Evolutionary conservation across 2,113 vertebrate species (phyloP).

Genomic region (Ornithorhynchus anatinus): DNA sequence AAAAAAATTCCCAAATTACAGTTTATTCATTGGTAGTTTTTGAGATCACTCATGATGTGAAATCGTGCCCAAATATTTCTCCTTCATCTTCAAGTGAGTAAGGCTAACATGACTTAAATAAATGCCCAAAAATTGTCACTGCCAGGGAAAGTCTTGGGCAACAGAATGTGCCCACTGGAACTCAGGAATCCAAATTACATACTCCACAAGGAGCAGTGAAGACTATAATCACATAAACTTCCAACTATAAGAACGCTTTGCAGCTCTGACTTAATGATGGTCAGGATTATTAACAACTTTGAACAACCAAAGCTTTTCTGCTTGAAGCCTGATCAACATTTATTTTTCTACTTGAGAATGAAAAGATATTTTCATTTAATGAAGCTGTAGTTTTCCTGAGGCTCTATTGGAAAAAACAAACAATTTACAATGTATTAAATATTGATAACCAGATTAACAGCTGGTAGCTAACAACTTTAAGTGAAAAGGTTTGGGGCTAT

Average conservation of each 20-base stretch:
- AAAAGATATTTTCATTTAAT: not conserved
- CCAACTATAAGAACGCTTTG: not conserved
- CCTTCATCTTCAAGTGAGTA: no score
- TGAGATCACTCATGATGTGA: no score
- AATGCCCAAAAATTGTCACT: not conserved
- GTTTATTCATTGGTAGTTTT: no score
- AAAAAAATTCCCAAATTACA: not conserved
- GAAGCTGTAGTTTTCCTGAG: not conserved
- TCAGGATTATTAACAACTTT: not conserved
- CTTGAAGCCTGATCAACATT: not conserved
- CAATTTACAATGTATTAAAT: not conserved
- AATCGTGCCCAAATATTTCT: no score
- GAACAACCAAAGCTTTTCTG: not conserved
- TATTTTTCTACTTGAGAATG: conserved; percentile 14
- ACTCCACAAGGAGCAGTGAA: not conserved
- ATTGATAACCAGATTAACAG: not conserved
- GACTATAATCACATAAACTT: not conserved
- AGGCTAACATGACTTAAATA: not conserved
- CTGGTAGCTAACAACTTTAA: not conserved
- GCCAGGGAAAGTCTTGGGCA: not conserved
- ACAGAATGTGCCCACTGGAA: not conserved
- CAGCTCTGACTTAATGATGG: not conserved
- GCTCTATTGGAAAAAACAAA: not conserved
- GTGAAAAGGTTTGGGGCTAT: not conserved
- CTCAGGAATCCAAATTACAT: not conserved